phyloP scores from a whole-genome alignment of 2,888 invertebrate genomes.

The Conomelus anceps region DNA sequence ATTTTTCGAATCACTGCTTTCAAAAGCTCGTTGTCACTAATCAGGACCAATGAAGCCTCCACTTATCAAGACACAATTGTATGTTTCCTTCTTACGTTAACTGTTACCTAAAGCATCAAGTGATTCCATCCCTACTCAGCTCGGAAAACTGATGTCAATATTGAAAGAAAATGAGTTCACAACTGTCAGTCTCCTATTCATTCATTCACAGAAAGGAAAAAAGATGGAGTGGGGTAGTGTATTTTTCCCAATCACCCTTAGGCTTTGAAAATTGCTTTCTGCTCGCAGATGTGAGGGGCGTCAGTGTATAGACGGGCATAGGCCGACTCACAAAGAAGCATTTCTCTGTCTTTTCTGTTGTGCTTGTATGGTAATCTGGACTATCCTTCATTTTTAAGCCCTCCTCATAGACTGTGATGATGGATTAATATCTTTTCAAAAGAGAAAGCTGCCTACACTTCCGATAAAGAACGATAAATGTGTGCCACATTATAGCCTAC shows the following conservation, averaged over 20 bases:
- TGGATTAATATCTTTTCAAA: background rate
- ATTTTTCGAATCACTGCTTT: too few species aligned
- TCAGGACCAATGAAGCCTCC: too few species aligned
- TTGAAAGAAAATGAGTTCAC: background rate
- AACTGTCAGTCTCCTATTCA: background rate
- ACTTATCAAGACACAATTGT: too few species aligned
- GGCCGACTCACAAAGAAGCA: background rate
- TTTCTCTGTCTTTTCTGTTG: background rate
- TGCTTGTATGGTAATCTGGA: background rate
- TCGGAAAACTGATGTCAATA: background rate
- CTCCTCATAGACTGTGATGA: background rate
- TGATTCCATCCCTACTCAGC: background rate
- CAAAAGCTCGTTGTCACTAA: too few species aligned
- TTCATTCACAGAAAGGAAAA: too few species aligned
- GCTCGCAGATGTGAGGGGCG: background rate
- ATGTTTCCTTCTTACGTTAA: too few species aligned
- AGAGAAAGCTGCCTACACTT: background rate
- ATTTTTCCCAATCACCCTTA: background rate
- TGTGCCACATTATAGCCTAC: background rate
- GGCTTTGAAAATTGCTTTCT: background rate
- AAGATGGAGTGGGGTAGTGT: background rate
- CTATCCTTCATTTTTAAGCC: background rate
- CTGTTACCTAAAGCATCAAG: background rate
- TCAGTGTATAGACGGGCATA: background rate
- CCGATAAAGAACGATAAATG: background rate